A percentile compares a stretch with the other conserved stretches of the same genome.
phyloP scores from a whole-genome alignment of 2,797 vertebrate genomes.

The Sphaeramia orbicularis region DNA sequence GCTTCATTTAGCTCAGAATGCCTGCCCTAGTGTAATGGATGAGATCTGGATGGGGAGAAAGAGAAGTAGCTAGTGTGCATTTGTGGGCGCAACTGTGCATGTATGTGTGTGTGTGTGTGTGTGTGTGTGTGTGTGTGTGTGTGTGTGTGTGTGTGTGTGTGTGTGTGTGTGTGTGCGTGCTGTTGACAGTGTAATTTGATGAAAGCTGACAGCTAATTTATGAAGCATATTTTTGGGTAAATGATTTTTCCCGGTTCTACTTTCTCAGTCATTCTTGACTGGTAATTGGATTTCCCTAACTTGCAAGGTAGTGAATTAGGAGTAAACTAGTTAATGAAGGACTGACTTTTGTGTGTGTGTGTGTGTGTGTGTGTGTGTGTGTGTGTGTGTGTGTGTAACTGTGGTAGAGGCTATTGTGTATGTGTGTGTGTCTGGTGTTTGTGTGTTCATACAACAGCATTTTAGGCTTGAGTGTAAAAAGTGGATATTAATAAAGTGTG shows the following conservation, averaged over 20 bases:
- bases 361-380: conserved; percentile 18
- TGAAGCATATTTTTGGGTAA: conserved; percentile 84
- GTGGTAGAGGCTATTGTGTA: background rate
- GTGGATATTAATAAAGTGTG: conserved; percentile 19
- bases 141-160: conserved; percentile 42
- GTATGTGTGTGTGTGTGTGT: no score
- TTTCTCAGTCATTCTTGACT: conserved; percentile 65
- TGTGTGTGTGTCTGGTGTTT: conserved; percentile 8
- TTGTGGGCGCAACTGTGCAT: conserved; percentile 11
- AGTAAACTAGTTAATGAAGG: conserved; percentile 72
- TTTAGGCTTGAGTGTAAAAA: conserved; percentile 11
- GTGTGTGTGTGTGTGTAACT: conserved; percentile 12
- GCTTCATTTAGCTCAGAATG: conserved; percentile 80
- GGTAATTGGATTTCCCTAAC: conserved; percentile 80
- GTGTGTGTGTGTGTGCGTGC: no score
- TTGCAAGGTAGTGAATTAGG: conserved; percentile 69
- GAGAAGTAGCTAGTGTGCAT: conserved; percentile 34
- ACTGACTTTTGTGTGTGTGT: conserved; percentile 25
- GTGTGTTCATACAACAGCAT: conserved; percentile 7
- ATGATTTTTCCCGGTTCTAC: conserved; percentile 70
- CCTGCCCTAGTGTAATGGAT: conserved; percentile 69
- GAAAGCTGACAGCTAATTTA: conserved; percentile 86
- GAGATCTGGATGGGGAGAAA: conserved; percentile 46
- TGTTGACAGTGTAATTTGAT: conserved; percentile 79
- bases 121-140: conserved; percentile 24